Evolutionary conservation across 2,113 vertebrate species (phyloP).

Genomic region (Mormyrus iriodes): DNA sequence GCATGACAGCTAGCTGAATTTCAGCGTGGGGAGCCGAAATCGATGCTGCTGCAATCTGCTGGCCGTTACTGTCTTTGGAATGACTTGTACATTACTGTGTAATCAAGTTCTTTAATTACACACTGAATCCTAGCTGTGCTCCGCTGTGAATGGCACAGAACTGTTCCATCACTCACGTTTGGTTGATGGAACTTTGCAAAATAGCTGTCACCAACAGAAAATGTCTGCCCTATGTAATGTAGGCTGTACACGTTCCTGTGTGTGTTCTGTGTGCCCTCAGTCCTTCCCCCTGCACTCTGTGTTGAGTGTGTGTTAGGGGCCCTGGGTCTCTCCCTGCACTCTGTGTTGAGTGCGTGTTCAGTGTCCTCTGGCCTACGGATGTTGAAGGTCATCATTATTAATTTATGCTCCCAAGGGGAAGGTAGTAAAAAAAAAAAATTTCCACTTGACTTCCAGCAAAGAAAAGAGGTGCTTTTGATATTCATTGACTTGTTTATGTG

Average conservation of each 20-base stretch:
- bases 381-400: not conserved
- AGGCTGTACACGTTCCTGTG: not conserved
- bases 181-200: not conserved
- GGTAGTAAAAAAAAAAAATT: not conserved
- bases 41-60: not conserved
- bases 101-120: not conserved
- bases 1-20: not conserved
- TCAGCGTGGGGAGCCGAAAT: not conserved
- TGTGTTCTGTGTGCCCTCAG: not conserved
- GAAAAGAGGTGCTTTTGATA: not conserved
- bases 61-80: not conserved
- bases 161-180: not conserved
- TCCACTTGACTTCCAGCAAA: not conserved
- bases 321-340: not conserved
- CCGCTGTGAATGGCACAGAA: not conserved
- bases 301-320: not conserved
- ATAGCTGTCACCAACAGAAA: not conserved
- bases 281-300: not conserved
- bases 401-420: not conserved
- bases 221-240: not conserved
- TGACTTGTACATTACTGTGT: constrained; percentile 2
- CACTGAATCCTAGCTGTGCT: not conserved
- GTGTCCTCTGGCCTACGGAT: not conserved
- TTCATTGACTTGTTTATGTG: not conserved
- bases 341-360: not conserved